phyloP scores from a whole-genome alignment of 2,888 invertebrate species.

The Harpalus rufipes region DNA sequence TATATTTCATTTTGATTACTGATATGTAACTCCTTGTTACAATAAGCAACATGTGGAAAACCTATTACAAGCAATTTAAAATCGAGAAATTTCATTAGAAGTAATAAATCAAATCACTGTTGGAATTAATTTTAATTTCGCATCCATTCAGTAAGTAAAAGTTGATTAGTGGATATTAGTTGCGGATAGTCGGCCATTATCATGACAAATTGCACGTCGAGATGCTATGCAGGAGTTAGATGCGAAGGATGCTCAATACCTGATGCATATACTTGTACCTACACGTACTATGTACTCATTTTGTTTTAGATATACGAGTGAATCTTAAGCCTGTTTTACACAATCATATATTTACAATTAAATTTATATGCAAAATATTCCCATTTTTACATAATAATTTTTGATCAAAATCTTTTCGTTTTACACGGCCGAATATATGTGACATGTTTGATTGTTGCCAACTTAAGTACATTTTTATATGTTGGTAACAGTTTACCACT shows the following conservation, averaged over 20 bases:
- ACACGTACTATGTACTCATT: not conserved
- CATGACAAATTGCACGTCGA: conserved; percentile 62
- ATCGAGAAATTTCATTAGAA: conserved; percentile 9
- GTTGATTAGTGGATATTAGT: conserved; percentile 63
- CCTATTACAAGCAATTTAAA: conserved; percentile 29
- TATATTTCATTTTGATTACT: not conserved
- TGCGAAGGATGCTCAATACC: not conserved
- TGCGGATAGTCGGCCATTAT: conserved; percentile 62
- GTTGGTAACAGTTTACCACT: no score
- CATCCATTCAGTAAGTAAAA: conserved; percentile 51
- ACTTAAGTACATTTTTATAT: no score
- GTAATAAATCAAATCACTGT: conserved; percentile 16
- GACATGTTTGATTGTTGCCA: no score
- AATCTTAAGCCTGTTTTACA: no score
- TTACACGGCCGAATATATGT: no score
- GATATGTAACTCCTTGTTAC: not conserved
- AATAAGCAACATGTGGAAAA: not conserved
- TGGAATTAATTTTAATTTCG: conserved; percentile 62
- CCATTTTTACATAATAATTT: no score
- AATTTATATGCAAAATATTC: no score
- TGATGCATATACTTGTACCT: no score
- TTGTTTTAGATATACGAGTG: no score
- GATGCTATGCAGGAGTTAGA: conserved; percentile 27
- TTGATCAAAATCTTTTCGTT: no score
- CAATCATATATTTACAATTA: no score